These are phyloP conservation scores for Penaeus chinensis DNA, from an alignment of 1,140 invertebrate species.

Conservation along the genomic window DNA sequence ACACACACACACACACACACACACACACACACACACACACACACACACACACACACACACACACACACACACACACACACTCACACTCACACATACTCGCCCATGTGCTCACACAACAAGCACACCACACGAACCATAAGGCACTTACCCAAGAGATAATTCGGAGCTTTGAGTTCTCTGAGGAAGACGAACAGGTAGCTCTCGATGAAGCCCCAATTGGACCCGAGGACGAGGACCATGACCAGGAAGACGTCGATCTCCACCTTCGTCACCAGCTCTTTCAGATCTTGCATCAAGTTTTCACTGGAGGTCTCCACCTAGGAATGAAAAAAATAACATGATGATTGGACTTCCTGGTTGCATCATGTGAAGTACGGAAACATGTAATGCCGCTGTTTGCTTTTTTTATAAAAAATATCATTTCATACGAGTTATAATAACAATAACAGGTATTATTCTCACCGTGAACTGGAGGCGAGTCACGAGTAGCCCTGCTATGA, in stretches of 20 bases:
- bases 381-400: neutral
- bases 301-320: conserved; percentile 22
- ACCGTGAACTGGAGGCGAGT: conserved; percentile 21
- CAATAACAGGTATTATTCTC: neutral
- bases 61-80: neutral
- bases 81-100: neutral
- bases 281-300: conserved; percentile 73
- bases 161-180: conserved; percentile 66
- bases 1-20: neutral
- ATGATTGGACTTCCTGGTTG: neutral
- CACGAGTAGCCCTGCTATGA: conserved; percentile 12
- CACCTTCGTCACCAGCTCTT: conserved; percentile 75
- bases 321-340: neutral
- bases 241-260: conserved; percentile 79
- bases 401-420: neutral
- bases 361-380: neutral
- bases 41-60: conserved; percentile 6
- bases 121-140: neutral
- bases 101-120: neutral
- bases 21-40: conserved; percentile 8
- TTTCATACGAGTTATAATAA: neutral
- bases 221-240: conserved; percentile 81
- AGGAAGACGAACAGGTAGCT: conserved; percentile 86
- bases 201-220: conserved; percentile 87
- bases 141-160: conserved; percentile 79